These are phyloP conservation scores for Lasioglossum pauxillum DNA, from an alignment of 2,888 invertebrate genomes.

Conservation along the genomic window DNA sequence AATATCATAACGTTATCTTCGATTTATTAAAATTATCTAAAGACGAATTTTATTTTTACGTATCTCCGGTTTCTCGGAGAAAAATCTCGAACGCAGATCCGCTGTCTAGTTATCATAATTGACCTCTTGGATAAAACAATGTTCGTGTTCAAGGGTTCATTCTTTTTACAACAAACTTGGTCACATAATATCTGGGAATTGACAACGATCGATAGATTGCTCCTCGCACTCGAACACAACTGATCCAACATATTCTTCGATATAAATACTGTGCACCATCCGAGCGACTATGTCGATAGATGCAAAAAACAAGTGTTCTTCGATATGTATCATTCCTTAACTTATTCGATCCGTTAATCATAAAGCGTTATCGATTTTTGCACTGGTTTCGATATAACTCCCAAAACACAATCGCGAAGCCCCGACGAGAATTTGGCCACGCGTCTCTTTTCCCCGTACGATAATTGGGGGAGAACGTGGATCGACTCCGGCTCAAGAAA, in stretches of 20 bases:
- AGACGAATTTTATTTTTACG: neutral
- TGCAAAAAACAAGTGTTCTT: constrained; percentile 58
- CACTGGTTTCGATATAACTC: constrained; percentile 58
- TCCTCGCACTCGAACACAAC: constrained; percentile 4
- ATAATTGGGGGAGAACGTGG: neutral
- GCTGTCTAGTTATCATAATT: neutral
- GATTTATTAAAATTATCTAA: neutral
- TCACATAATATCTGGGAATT: neutral
- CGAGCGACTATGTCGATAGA: constrained; percentile 40
- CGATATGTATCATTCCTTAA: constrained; percentile 77
- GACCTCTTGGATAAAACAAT: neutral
- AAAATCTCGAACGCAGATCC: neutral
- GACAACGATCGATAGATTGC: neutral
- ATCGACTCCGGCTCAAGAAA: constrained; percentile 36
- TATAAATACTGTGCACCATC: constrained; percentile 12
- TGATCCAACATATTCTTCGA: neutral
- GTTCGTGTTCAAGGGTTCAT: neutral
- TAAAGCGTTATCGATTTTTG: constrained; percentile 49
- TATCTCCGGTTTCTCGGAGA: neutral
- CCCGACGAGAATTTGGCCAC: constrained; percentile 54
- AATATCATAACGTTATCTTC: neutral
- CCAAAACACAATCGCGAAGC: constrained; percentile 26
- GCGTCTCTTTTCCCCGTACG: neutral
- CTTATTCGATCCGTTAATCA: constrained; percentile 57
- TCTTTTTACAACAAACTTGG: neutral